Percentiles rank a stretch among this genome's conserved stretches.
Evolutionary conservation across 2,888 invertebrate genomes (phyloP).

Genomic region (Aporophyla nigra): DNA sequence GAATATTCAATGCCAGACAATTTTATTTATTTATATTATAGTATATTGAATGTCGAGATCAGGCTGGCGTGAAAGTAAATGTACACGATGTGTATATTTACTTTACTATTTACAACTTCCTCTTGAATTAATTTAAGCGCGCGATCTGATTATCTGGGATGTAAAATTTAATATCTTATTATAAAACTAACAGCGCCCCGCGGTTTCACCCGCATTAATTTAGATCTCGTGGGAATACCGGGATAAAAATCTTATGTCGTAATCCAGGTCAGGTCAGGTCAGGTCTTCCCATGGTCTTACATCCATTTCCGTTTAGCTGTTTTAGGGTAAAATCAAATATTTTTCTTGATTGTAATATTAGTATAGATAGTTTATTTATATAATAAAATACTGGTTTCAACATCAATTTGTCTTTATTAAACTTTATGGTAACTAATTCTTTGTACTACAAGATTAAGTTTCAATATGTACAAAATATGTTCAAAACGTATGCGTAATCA

Average conservation of each 20-base stretch:
- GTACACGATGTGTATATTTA: conserved; percentile 61
- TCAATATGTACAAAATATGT: conserved; percentile 86
- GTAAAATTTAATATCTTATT: conserved; percentile 41
- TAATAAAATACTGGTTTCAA: conserved; percentile 71
- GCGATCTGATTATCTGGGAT: conserved; percentile 21
- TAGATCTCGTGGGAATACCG: no score
- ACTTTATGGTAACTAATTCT: conserved; percentile 85
- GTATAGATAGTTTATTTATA: not conserved
- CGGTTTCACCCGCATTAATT: no score
- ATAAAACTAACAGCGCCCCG: not conserved
- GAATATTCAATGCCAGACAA: conserved; percentile 56
- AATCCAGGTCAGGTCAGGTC: no score
- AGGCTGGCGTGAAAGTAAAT: conserved; percentile 48
- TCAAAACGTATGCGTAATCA: conserved; percentile 73
- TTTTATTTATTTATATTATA: conserved; percentile 62
- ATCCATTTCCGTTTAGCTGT: no score
- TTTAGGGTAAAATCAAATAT: no score
- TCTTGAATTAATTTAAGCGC: conserved; percentile 45
- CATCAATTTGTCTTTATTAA: conserved; percentile 90
- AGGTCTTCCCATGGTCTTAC: no score
- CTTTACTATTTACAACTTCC: conserved; percentile 64
- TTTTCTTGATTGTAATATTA: no score
- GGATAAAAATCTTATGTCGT: no score
- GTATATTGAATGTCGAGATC: conserved; percentile 59
- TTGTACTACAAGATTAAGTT: conserved; percentile 90